Evolutionary conservation across 2,797 vertebrate genomes (phyloP).

Genomic region (Xenopus petersii): DNA sequence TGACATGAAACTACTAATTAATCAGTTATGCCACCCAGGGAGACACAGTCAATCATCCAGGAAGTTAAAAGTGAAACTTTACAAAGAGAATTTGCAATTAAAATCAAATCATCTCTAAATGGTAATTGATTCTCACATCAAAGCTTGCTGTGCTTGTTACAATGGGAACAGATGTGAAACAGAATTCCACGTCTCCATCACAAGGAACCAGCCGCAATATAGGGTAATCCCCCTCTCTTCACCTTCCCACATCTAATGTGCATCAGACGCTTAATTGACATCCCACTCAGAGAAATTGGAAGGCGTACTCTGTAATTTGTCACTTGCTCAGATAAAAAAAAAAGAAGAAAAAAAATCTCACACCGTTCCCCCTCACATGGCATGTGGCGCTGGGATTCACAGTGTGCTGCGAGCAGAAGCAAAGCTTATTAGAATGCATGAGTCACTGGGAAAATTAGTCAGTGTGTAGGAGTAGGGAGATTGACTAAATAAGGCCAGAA

Average conservation of each 20-base stretch:
- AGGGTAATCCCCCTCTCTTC: slow-evolving; percentile 33
- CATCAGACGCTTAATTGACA: slow-evolving; percentile 37
- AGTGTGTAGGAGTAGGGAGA: slow-evolving; percentile 31
- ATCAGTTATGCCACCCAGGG: no score
- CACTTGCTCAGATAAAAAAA: slow-evolving; percentile 19
- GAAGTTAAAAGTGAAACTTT: slow-evolving; percentile 5
- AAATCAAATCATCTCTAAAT: slow-evolving; percentile 18
- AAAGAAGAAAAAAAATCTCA: slow-evolving; percentile 25
- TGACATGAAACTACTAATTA: no score
- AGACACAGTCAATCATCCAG: neutral
- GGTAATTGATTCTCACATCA: slow-evolving; percentile 12
- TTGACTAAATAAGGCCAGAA: slow-evolving; percentile 42
- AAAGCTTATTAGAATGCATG: slow-evolving; percentile 29
- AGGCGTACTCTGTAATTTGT: slow-evolving; percentile 40
- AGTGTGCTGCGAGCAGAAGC: slow-evolving; percentile 23
- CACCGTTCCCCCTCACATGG: slow-evolving; percentile 35
- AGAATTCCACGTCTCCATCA: slow-evolving; percentile 20
- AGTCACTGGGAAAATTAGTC: slow-evolving; percentile 42
- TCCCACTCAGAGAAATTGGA: slow-evolving; percentile 30
- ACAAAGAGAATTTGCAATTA: slow-evolving; percentile 41
- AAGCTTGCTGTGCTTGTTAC: slow-evolving; percentile 17
- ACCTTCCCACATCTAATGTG: slow-evolving; percentile 24
- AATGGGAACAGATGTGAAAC: slow-evolving; percentile 37
- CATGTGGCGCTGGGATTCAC: slow-evolving; percentile 34
- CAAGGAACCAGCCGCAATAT: slow-evolving; percentile 2